Evolutionary conservation across 2,888 invertebrate genomes (phyloP).

Genomic region (Sphinx pinastri): DNA sequence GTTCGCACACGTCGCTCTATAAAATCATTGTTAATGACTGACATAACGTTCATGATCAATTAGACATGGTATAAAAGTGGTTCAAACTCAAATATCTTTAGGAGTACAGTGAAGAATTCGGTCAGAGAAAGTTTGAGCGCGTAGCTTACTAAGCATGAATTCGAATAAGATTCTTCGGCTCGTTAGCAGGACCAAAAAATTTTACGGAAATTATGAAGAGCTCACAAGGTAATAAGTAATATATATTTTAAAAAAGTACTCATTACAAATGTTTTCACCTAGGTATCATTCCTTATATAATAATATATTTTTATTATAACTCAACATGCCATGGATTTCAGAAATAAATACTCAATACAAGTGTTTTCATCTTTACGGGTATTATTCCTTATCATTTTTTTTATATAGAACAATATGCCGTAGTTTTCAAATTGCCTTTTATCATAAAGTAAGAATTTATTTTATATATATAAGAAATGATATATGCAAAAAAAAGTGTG

Average conservation of each 20-base stretch:
- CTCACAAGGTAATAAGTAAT: conserved; percentile 45
- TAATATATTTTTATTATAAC: no score
- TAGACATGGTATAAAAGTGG: conserved; percentile 4
- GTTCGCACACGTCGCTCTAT: no score
- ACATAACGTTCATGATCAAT: not conserved
- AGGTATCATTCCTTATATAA: not conserved
- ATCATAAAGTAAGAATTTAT: no score
- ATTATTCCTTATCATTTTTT: no score
- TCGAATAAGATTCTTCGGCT: conserved; percentile 48
- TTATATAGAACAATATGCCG: no score
- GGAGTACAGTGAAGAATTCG: conserved; percentile 42
- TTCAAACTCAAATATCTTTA: not conserved
- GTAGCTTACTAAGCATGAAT: conserved; percentile 51
- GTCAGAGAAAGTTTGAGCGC: conserved; percentile 56
- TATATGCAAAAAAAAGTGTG: no score
- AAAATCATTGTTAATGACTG: not conserved
- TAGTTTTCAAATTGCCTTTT: no score
- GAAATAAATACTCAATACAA: not conserved
- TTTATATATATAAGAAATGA: no score
- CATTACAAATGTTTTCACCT: not conserved
- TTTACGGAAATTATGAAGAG: conserved; percentile 38
- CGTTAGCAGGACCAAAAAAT: conserved; percentile 44
- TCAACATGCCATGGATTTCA: no score
- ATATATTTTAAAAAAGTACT: not conserved
- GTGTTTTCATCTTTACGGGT: not conserved